Evolutionary conservation across 2,888 invertebrate species (phyloP), one percentile per base, ranked within the genome.

Genomic region (Tethea ocularis): DNA sequence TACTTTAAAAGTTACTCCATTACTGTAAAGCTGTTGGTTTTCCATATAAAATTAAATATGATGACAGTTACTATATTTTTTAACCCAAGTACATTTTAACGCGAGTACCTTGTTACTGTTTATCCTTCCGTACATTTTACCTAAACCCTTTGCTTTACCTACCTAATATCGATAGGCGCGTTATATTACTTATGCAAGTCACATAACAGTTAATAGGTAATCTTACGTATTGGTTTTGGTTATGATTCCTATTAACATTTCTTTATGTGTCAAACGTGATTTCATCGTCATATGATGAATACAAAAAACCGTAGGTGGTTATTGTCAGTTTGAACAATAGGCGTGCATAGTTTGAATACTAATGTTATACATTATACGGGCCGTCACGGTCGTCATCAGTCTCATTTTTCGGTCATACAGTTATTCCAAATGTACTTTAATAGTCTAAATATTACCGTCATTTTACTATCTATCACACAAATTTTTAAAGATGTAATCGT

Each of bases 271-370:
- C 79, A 74, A 72, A 77, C 79, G 81, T 80, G 81, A 82, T 83
- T 84, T 80, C 71, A 81, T 84, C 82, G 84, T 79, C 76, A 73
- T 77, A 69, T 76, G 75, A 77, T 77, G 82, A 80, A 82, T 83
- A 83, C 74, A 83, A 82, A 87, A 82, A 77, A 65, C 71, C 65
- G 82, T 82, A 76, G 84, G 84, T 81, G 81, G 84, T 81, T 83
- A 87, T 85, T 87, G 33, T 86, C 84, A 74, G 77, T 81, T 82
- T 78, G 77, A 88, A 88, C 87, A 88, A 88, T 88, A 77, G 86
- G 68, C 74, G 67, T 71, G 79, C 84, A 78, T 74, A 79, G 72
- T 73, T 72, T 73, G 90, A 88, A 89, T 89, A 84, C 82, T 87
- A 88, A 90, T 85, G 75, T 58, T n/a, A 68, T 66, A 76, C 73